phyloP scores from a whole-genome alignment of 2,113 vertebrate genomes.

The Platysteira castanea region DNA sequence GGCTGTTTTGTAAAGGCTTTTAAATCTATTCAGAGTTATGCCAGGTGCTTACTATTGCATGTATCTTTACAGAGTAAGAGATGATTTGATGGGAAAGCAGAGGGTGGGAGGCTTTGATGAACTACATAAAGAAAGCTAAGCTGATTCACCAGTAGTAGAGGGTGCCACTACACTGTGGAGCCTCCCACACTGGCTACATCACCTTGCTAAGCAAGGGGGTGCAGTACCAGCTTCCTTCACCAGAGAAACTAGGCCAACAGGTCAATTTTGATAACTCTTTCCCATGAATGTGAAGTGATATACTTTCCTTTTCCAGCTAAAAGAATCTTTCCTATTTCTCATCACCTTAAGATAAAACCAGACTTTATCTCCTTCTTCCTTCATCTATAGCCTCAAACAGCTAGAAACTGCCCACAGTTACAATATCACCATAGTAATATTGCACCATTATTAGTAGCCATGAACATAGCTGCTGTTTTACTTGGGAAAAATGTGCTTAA shows the following conservation, averaged over 20 bases:
- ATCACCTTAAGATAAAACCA: not conserved
- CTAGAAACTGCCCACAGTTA: not conserved
- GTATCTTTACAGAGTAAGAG: not conserved
- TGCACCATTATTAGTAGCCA: not conserved
- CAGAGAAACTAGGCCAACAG: not conserved
- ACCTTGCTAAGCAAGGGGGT: not conserved
- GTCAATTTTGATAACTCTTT: not conserved
- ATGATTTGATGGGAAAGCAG: not conserved
- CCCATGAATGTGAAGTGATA: rapidly evolving
- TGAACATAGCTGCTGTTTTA: not conserved
- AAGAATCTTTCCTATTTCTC: not conserved
- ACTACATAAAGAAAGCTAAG: not conserved
- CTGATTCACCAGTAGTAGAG: constrained; percentile 8
- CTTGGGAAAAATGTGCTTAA: not conserved
- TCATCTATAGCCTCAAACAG: not conserved
- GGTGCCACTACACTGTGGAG: not conserved
- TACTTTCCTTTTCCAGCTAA: not conserved
- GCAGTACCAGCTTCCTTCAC: not conserved
- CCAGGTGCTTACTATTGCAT: not conserved
- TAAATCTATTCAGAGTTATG: not conserved
- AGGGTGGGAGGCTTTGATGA: not conserved
- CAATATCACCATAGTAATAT: not conserved
- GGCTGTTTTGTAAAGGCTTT: not conserved
- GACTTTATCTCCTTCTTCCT: not conserved
- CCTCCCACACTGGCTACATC: not conserved